A percentile compares a stretch with the other conserved stretches of the same genome.
These are phyloP conservation scores for Dryoscopus gambensis DNA, from an alignment of 2,113 vertebrate genomes.

Conservation along the genomic window DNA sequence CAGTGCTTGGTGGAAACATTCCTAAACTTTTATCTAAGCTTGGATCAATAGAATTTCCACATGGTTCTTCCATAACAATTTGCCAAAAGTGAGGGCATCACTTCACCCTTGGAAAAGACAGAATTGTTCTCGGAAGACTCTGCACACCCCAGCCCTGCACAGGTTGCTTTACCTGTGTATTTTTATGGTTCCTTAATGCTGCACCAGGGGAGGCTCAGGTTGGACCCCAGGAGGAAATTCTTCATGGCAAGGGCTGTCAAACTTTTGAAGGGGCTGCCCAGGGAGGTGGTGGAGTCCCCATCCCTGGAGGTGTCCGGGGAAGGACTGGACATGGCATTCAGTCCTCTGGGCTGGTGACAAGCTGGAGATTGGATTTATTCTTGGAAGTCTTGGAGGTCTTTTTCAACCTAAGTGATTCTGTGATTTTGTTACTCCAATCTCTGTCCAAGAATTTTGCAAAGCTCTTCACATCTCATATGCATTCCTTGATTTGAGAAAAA, in stretches of 20 bases:
- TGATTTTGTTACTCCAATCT: not conserved
- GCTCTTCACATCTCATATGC: not conserved
- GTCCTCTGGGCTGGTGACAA: not conserved
- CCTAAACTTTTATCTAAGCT: not conserved
- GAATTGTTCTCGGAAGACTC: not conserved
- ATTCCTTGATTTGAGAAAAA: not conserved
- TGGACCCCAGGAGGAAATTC: not conserved
- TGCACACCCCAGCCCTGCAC: not conserved
- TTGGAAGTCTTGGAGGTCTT: not conserved
- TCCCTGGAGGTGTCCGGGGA: not conserved
- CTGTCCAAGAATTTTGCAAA: not conserved
- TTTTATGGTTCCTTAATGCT: not conserved
- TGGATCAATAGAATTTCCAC: not conserved
- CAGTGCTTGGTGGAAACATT: not conserved
- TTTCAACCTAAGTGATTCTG: not conserved
- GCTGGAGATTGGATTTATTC: not conserved
- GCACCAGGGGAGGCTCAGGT: not conserved
- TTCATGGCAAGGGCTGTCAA: not conserved
- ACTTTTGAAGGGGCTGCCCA: not conserved
- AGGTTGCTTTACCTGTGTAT: not conserved
- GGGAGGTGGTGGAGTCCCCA: not conserved
- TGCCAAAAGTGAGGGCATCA: not conserved
- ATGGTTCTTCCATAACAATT: not conserved
- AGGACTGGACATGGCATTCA: accelerated
- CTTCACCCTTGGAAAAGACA: not conserved